These are phyloP conservation scores for Ophion obscuratus DNA, from an alignment of 2,888 invertebrate species.

Conservation along the genomic window DNA sequence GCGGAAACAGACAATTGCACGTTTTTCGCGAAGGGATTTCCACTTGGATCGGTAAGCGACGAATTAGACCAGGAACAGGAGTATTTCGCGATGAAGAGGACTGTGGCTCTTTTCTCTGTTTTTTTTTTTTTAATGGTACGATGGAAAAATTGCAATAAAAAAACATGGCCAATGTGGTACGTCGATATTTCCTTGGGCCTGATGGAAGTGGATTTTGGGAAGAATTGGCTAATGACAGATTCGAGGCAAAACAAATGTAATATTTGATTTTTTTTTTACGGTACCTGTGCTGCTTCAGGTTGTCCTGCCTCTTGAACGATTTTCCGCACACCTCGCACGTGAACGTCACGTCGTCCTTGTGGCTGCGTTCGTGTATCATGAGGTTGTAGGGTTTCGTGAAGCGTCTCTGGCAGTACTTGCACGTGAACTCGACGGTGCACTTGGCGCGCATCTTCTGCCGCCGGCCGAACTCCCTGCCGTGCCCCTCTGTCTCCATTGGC, in stretches of 20 bases:
- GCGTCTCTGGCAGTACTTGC: slow-evolving; percentile 98
- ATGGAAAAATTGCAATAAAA: background rate
- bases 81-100: too few relatives aligned
- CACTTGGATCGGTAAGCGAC: too few relatives aligned
- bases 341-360: slow-evolving; percentile 98
- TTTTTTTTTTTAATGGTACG: too few relatives aligned
- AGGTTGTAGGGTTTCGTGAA: slow-evolving; percentile 99
- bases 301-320: slow-evolving; percentile 97
- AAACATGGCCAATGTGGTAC: too few relatives aligned
- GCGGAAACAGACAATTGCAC: too few relatives aligned
- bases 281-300: slow-evolving; percentile 95
- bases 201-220: background rate
- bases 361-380: slow-evolving; percentile 98
- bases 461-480: slow-evolving; percentile 85
- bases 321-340: slow-evolving; percentile 98
- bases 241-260: background rate
- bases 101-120: too few relatives aligned
- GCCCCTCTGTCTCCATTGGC: slow-evolving; percentile 84
- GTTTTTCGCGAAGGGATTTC: too few relatives aligned
- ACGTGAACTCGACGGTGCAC: slow-evolving; percentile 92
- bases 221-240: background rate
- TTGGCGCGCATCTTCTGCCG: slow-evolving; percentile 87
- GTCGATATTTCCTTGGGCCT: too few relatives aligned
- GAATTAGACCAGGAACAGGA: too few relatives aligned
- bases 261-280: slow-evolving; percentile 16